These are phyloP conservation scores for Cyrtonyx montezumae DNA, from an alignment of 2,113 vertebrate genomes.

Conservation along the genomic window DNA sequence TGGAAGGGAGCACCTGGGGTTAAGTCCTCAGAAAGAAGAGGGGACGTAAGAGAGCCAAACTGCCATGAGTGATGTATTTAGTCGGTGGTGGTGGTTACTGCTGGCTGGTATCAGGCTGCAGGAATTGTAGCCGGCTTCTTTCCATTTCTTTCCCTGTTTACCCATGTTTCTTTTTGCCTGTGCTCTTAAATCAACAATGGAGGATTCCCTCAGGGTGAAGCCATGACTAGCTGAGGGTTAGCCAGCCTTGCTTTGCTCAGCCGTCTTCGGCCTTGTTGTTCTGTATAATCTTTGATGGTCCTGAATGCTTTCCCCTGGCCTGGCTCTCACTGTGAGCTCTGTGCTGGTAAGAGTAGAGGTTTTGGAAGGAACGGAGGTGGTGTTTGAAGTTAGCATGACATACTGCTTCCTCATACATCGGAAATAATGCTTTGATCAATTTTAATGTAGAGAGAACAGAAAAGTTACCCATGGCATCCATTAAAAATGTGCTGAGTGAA, in stretches of 20 bases:
- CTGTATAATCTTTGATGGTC: not conserved
- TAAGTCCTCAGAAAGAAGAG: not conserved
- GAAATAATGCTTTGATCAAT: slow-evolving; percentile 56
- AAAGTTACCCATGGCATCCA: slow-evolving; percentile 99
- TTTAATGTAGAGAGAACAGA: slow-evolving; percentile 92
- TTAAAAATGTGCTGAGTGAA: slow-evolving; percentile 98
- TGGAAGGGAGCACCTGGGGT: not conserved
- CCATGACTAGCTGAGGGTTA: not conserved
- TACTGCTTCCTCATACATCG: not conserved
- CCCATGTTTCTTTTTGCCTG: not conserved
- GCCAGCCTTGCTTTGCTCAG: not conserved
- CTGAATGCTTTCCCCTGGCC: not conserved
- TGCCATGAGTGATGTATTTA: rapidly evolving
- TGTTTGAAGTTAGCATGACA: not conserved
- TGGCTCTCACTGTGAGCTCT: not conserved
- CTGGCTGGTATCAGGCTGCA: not conserved
- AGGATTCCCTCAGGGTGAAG: not conserved
- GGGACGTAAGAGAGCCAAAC: not conserved
- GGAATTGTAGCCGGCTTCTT: not conserved
- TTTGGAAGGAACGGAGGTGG: not conserved
- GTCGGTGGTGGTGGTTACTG: not conserved
- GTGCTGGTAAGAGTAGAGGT: not conserved
- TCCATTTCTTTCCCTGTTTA: not conserved
- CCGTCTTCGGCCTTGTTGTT: not conserved
- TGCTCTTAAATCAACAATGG: not conserved